Evolutionary conservation across 2,113 vertebrate species (phyloP).

Genomic region (Perca fluviatilis): DNA sequence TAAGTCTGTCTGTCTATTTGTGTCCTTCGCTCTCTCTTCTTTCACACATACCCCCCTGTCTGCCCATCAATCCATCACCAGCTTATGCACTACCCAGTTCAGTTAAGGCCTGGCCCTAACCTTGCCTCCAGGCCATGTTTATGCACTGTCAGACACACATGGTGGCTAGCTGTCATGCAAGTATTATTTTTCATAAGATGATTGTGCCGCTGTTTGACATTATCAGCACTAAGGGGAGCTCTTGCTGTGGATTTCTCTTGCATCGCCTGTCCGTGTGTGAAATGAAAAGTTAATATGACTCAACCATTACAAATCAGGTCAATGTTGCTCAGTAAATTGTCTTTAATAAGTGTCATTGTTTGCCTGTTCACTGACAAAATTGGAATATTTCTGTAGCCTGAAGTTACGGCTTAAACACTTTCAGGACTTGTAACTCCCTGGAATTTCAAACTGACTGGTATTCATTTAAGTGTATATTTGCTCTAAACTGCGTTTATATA

Average conservation of each 20-base stretch:
- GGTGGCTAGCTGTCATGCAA: conserved; percentile 76
- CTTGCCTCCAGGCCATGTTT: conserved; percentile 79
- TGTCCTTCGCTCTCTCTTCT: conserved; percentile 19
- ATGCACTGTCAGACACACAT: conserved; percentile 76
- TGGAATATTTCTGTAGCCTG: neutral
- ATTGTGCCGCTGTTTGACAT: conserved; percentile 57
- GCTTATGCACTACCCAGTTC: conserved; percentile 64
- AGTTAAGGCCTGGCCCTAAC: conserved; percentile 74
- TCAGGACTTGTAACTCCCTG: neutral
- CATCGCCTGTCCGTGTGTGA: conserved; percentile 26
- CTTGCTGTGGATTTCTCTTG: conserved; percentile 62
- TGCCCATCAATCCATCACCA: conserved; percentile 68
- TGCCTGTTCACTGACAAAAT: conserved; percentile 12
- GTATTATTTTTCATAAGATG: conserved; percentile 70
- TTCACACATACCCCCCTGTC: conserved; percentile 38
- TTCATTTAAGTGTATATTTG: neutral
- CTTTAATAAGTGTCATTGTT: conserved; percentile 9
- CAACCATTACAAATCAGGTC: conserved; percentile 21
- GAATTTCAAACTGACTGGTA: neutral
- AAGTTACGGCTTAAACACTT: neutral
- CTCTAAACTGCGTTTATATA: too few species aligned
- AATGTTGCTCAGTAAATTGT: conserved; percentile 14
- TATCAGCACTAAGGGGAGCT: conserved; percentile 76
- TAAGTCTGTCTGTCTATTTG: conserved; percentile 31
- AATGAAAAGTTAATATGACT: conserved; percentile 24